Evolutionary conservation across 2,797 vertebrate genomes (phyloP).

Genomic region (Eulemur rubriventer): DNA sequence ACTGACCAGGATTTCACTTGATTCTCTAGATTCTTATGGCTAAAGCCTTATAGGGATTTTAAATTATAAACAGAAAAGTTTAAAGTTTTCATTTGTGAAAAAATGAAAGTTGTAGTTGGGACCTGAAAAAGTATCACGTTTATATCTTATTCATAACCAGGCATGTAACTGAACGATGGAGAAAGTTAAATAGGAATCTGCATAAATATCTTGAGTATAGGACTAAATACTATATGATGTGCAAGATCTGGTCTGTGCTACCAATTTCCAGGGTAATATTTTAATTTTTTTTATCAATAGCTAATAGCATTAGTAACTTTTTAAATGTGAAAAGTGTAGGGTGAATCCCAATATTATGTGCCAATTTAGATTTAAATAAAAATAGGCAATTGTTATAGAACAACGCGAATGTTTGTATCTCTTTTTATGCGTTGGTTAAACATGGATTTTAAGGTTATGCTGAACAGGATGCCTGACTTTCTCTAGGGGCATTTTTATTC

Average conservation of each 20-base stretch:
- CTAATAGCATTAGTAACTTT: constrained; percentile 3
- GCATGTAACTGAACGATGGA: neutral
- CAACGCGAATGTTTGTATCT: neutral
- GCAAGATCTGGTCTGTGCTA: neutral
- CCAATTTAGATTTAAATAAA: constrained; percentile 32
- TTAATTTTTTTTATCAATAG: neutral
- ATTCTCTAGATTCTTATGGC: neutral
- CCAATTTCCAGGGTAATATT: neutral
- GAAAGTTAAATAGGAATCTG: neutral
- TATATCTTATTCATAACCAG: neutral
- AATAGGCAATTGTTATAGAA: neutral
- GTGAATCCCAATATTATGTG: neutral
- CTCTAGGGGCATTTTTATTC: neutral
- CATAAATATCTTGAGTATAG: neutral
- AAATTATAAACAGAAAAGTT: constrained; percentile 1
- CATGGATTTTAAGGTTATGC: neutral
- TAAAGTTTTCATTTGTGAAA: constrained; percentile 35
- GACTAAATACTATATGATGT: neutral
- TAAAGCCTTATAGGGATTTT: neutral
- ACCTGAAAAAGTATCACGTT: neutral
- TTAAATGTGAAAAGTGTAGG: neutral
- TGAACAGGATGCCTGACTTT: neutral
- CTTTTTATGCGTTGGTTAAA: neutral
- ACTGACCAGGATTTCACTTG: neutral
- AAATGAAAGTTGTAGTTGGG: neutral